Conservation (phyloP, 2,113 vertebrate species). For the Phaethon lepturus region DNA sequence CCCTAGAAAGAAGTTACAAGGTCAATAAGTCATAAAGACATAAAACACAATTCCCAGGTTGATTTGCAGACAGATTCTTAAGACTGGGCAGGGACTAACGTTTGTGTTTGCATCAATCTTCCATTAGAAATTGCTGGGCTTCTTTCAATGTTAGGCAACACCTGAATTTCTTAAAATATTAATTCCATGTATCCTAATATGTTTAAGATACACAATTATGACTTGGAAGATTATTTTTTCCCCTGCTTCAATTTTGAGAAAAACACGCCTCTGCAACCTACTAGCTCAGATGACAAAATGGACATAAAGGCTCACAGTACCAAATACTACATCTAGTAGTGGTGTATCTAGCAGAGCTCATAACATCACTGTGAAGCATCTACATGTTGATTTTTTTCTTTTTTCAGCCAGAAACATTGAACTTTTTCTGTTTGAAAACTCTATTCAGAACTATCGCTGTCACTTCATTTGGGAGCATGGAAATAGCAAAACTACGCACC, state of each 20-base stretch:
- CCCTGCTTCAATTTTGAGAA: neutral
- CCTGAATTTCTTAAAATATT: neutral
- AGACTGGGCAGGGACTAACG: neutral
- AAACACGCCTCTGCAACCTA: neutral
- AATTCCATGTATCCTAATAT: neutral
- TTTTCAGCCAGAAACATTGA: neutral
- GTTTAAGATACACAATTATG: neutral
- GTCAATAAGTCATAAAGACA: neutral
- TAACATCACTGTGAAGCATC: neutral
- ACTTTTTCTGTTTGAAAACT: neutral
- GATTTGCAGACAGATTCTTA: neutral
- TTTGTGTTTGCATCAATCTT: neutral
- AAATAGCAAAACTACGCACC: neutral
- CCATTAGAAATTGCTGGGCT: neutral
- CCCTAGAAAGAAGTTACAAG: neutral
- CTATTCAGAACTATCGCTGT: neutral
- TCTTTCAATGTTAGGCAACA: neutral
- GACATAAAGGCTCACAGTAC: neutral
- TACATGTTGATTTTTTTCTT: neutral
- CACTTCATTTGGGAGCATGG: neutral
- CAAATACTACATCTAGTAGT: fast-evolving
- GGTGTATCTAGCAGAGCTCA: neutral
- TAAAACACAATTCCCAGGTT: neutral
- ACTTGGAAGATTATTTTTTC: neutral
- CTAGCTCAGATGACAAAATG: neutral